phyloP scores from a whole-genome alignment of 37 sponge, comb jelly and placozoan species.

The Lycopodina hypogea region DNA sequence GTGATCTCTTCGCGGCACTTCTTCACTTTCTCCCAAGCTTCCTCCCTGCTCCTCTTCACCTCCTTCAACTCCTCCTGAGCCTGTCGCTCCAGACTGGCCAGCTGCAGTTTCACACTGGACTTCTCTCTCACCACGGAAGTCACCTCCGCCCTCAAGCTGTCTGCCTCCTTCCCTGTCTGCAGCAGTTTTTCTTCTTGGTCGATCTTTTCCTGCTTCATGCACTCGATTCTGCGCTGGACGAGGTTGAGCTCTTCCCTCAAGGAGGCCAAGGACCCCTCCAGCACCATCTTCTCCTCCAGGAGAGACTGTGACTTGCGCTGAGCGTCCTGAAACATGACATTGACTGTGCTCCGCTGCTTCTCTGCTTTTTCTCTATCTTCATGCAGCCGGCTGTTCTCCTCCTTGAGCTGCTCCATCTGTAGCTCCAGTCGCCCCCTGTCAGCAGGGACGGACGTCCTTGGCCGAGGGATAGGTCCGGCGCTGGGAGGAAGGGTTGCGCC shows the following conservation, averaged over 20 bases:
- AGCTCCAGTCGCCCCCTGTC: conserved; percentile 4
- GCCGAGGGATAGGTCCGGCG: conserved; percentile 5
- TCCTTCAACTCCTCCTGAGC: not conserved
- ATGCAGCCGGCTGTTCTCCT: not conserved
- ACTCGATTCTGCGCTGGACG: not conserved
- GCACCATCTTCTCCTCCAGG: not conserved
- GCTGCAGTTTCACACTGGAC: not conserved
- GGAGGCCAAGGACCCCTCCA: conserved; percentile 14
- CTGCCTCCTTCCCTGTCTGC: not conserved
- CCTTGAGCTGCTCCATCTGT: not conserved
- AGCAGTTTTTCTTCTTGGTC: not conserved
- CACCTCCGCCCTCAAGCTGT: not conserved
- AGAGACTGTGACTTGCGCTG: not conserved
- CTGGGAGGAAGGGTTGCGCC: not conserved
- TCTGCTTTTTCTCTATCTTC: not conserved
- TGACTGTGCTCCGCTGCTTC: not conserved
- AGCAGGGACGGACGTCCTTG: not conserved
- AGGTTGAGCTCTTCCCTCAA: not conserved
- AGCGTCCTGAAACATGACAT: conserved; percentile 1
- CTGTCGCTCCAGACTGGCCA: not conserved
- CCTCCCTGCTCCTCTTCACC: not conserved
- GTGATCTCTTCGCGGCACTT: not conserved
- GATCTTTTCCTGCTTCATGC: not conserved
- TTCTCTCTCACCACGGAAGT: not conserved
- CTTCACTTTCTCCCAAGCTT: not conserved